phyloP scores from a whole-genome alignment of 2,888 invertebrate species.

The Blastobasis adustella region DNA sequence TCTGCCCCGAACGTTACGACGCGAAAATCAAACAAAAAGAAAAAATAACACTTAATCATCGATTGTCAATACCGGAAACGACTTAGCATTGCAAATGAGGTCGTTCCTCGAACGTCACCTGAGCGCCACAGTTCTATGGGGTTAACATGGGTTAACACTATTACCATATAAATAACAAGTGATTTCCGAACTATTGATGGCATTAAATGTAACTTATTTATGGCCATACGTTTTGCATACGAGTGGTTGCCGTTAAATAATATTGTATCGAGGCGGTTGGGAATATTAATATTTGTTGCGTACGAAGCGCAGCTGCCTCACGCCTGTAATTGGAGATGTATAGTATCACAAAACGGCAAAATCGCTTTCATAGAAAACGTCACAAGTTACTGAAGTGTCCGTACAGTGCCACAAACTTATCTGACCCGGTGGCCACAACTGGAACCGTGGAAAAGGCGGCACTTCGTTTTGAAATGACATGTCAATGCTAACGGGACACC shows the following conservation, averaged over 20 bases:
- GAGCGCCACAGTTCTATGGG: slow-evolving; percentile 26
- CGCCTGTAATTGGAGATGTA: no score
- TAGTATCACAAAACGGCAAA: no score
- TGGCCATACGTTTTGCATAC: slow-evolving; percentile 18
- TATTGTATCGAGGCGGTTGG: slow-evolving; percentile 10
- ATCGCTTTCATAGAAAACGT: no score
- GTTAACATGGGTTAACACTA: slow-evolving; percentile 29
- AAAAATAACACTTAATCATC: slow-evolving; percentile 43
- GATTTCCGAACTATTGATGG: slow-evolving; percentile 60
- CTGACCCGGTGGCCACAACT: no score
- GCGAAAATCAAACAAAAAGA: slow-evolving; percentile 34
- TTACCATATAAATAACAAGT: slow-evolving; percentile 69
- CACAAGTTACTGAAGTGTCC: no score
- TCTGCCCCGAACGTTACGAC: not conserved
- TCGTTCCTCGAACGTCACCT: slow-evolving; percentile 56
- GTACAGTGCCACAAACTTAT: no score
- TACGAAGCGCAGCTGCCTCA: no score
- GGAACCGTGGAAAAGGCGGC: no score
- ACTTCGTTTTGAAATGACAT: no score
- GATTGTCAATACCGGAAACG: slow-evolving; percentile 42
- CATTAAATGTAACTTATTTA: slow-evolving; percentile 42
- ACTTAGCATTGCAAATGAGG: slow-evolving; percentile 37
- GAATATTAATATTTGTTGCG: not conserved
- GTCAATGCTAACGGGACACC: no score
- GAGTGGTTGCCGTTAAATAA: slow-evolving; percentile 22